A percentile compares a stretch with the other conserved stretches of the same genome.
phyloP scores from a whole-genome alignment of 1,140 invertebrate genomes.

The Mercenaria mercenaria region DNA sequence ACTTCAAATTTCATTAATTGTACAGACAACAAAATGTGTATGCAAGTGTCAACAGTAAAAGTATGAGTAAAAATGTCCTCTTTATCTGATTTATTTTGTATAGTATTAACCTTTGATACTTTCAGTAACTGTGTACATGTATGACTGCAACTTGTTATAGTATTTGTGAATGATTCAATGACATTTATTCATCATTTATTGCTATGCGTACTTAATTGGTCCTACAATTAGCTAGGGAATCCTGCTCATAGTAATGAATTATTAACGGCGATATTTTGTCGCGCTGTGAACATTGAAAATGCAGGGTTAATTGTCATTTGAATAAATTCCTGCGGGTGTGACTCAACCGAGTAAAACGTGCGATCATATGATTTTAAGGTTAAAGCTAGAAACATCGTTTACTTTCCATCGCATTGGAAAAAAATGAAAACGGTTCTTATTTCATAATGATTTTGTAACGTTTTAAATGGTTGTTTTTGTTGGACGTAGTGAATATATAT shows the following conservation, averaged over 20 bases:
- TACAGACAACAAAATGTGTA: no score
- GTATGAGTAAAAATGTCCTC: neutral
- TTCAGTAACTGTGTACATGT: no score
- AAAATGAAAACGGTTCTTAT: no score
- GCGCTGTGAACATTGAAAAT: neutral
- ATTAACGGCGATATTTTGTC: constrained; percentile 23
- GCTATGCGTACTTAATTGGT: neutral
- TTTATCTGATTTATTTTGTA: neutral
- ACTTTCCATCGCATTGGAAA: no score
- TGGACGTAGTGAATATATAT: no score
- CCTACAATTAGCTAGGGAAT: neutral
- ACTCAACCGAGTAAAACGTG: neutral
- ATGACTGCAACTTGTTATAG: constrained; percentile 20
- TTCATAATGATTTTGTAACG: no score
- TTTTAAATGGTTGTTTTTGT: no score
- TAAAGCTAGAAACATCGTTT: neutral
- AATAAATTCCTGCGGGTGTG: constrained; percentile 14
- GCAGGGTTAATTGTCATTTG: constrained; percentile 6
- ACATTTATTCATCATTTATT: constrained; percentile 20
- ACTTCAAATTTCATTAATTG: no score
- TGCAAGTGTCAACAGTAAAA: no score
- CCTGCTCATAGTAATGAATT: neutral
- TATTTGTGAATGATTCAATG: constrained; percentile 22
- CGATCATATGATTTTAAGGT: no score
- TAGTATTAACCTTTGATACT: no score